Evolutionary conservation across 2,113 vertebrate genomes (phyloP).

Genomic region (Cichladusa arquata): DNA sequence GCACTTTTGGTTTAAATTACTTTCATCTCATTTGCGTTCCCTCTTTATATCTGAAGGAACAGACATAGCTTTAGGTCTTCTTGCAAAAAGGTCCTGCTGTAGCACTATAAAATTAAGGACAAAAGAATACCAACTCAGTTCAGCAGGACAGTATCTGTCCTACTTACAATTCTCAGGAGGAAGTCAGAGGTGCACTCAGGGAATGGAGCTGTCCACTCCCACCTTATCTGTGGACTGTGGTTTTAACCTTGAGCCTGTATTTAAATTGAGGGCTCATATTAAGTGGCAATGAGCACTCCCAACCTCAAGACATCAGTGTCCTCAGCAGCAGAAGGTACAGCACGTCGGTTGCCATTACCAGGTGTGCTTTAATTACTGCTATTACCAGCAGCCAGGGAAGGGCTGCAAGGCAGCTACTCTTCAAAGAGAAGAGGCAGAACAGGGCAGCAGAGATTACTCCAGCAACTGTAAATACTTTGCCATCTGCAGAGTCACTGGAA

Average conservation of each 20-base stretch:
- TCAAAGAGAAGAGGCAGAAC: background rate
- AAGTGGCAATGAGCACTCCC: background rate
- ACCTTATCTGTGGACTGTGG: background rate
- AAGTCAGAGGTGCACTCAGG: background rate
- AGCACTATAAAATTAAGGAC: background rate
- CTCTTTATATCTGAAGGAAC: background rate
- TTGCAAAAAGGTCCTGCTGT: background rate
- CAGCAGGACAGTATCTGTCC: background rate
- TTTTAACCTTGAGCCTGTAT: slow-evolving; percentile 32
- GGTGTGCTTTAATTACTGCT: slow-evolving; percentile 53
- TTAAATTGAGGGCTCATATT: background rate
- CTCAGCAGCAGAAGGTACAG: background rate
- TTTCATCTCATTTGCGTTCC: background rate
- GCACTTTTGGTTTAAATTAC: background rate
- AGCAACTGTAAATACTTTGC: background rate
- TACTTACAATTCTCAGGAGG: background rate
- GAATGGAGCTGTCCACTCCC: background rate
- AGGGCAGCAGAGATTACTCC: background rate
- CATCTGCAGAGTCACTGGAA: slow-evolving; percentile 5
- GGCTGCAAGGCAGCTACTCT: slow-evolving; percentile 15
- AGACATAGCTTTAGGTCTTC: background rate
- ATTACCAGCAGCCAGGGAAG: background rate
- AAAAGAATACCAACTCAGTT: background rate
- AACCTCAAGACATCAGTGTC: background rate
- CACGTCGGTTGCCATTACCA: slow-evolving; percentile 16